Conservation (phyloP, 2,888 invertebrate species). For the Scaptomyza reducta region DNA sequence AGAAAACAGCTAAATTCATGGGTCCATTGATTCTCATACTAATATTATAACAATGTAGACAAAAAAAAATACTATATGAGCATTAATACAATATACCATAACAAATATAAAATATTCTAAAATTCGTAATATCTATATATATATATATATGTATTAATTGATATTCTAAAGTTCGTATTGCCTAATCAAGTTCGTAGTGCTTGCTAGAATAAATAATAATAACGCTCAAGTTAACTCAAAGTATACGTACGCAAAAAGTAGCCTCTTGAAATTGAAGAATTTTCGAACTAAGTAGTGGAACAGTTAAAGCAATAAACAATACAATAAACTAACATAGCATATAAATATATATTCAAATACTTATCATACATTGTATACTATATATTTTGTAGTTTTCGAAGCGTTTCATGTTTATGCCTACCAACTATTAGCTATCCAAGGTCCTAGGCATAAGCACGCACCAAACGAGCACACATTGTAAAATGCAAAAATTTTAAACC, state of each 20-base stretch:
- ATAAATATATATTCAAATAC: background rate
- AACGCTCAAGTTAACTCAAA: constrained; percentile 51
- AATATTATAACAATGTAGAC: constrained; percentile 22
- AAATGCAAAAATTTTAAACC: constrained; percentile 82
- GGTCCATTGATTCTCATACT: constrained; percentile 55
- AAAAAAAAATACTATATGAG: constrained; percentile 36
- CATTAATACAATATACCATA: constrained; percentile 16
- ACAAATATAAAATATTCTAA: constrained; percentile 36
- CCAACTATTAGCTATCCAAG: constrained; percentile 54
- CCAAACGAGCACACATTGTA: constrained; percentile 82
- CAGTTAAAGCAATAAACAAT: constrained; percentile 62
- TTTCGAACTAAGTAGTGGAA: constrained; percentile 44
- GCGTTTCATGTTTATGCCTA: constrained; percentile 56
- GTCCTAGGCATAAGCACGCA: constrained; percentile 64
- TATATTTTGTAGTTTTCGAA: constrained; percentile 47
- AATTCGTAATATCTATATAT: constrained; percentile 27
- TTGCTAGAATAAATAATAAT: constrained; percentile 31
- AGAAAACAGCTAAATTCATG: constrained; percentile 58
- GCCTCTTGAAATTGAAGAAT: constrained; percentile 64
- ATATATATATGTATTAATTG: constrained; percentile 2
- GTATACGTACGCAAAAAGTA: constrained; percentile 67
- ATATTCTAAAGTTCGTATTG: constrained; percentile 23
- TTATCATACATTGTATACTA: constrained; percentile 35
- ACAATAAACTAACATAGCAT: constrained; percentile 48
- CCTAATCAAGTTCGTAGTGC: constrained; percentile 36